Evolutionary conservation across 2,888 invertebrate species (phyloP).

Genomic region (Conops quadrifasciatus): DNA sequence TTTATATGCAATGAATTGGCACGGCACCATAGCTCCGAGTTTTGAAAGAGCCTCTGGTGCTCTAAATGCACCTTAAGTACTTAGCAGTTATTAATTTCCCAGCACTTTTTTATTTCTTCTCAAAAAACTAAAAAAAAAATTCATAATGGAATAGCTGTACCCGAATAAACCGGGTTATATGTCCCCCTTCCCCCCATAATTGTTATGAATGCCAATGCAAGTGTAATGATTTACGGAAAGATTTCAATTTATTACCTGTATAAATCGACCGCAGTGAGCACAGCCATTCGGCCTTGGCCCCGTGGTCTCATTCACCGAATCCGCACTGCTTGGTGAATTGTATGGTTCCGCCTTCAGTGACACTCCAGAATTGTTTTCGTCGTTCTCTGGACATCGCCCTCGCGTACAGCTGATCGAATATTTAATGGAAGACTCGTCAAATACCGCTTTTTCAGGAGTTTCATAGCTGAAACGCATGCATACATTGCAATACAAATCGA

Average conservation of each 20-base stretch:
- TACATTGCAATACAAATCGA: neutral
- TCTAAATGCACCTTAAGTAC: no score
- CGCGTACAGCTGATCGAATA: conserved; percentile 61
- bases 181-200: no score
- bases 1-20: no score
- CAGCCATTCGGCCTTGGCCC: conserved; percentile 68
- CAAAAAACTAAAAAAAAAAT: no score
- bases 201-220: no score
- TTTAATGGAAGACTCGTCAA: conserved; percentile 63
- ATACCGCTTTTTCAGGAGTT: conserved; percentile 61
- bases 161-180: no score
- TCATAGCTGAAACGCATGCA: conserved; percentile 57
- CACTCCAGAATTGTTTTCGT: conserved; percentile 61
- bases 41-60: no score
- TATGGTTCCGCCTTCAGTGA: conserved; percentile 65
- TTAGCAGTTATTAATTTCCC: no score
- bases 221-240: no score
- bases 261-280: conserved; percentile 87
- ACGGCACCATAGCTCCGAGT: no score
- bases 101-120: no score
- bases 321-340: conserved; percentile 65
- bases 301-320: conserved; percentile 63
- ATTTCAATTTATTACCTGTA: conserved; percentile 69
- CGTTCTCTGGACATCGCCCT: conserved; percentile 61
- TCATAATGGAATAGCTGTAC: no score